These are phyloP conservation scores for Agapornis canus DNA, from an alignment of 2,797 vertebrate genomes.

Conservation along the genomic window DNA sequence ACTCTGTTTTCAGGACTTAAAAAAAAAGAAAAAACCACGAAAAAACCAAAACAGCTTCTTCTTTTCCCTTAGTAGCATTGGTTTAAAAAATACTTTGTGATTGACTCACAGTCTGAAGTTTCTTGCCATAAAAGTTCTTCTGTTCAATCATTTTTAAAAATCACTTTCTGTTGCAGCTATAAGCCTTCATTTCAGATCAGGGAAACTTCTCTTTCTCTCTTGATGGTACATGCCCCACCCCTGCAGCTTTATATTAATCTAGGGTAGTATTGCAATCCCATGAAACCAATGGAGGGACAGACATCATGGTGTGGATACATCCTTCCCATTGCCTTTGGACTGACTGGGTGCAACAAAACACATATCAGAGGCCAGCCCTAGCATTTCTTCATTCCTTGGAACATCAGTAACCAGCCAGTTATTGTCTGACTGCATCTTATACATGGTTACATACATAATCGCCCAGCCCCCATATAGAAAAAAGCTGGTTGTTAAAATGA, in stretches of 20 bases:
- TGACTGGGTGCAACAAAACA: neutral
- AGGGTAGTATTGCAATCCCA: neutral
- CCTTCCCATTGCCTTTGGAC: neutral
- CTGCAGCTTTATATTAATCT: neutral
- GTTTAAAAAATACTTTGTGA: neutral
- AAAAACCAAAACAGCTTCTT: neutral
- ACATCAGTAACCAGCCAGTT: neutral
- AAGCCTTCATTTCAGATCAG: neutral
- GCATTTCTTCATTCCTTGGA: neutral
- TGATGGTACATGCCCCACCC: neutral
- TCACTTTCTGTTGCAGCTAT: neutral
- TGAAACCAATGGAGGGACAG: neutral
- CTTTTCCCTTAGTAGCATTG: neutral
- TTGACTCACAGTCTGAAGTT: neutral
- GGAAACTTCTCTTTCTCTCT: neutral
- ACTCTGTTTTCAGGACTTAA: neutral
- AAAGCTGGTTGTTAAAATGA: slow-evolving; percentile 26
- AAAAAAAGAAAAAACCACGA: neutral
- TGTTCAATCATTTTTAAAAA: neutral
- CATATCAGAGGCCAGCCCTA: neutral
- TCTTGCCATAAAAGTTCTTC: neutral
- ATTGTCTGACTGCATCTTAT: neutral
- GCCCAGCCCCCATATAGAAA: neutral
- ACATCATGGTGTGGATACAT: neutral
- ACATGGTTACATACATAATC: neutral